phyloP scores from a whole-genome alignment of 2,113 vertebrate species.

The Perognathus longimembris region DNA sequence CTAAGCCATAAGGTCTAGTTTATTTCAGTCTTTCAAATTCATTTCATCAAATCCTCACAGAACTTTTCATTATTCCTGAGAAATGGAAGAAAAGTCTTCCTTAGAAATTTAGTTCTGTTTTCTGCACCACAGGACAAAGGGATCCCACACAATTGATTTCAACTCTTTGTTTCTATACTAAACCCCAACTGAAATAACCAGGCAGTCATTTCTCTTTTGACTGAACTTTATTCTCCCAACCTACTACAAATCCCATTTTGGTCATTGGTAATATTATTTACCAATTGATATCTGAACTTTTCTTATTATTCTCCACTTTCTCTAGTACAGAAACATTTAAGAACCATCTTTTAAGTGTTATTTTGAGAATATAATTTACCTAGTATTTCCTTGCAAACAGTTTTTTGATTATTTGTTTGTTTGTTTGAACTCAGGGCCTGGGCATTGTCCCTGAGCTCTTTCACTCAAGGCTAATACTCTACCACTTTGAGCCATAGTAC shows the following conservation, averaged over 20 bases:
- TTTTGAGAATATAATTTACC: not conserved
- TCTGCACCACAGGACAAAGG: not conserved
- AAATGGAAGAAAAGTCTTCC: slow-evolving; percentile 37
- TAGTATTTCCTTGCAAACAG: not conserved
- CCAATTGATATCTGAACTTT: slow-evolving; percentile 46
- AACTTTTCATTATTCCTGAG: slow-evolving; percentile 43
- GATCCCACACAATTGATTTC: slow-evolving; percentile 53
- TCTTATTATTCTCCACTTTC: slow-evolving; percentile 42
- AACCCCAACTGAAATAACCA: slow-evolving; percentile 63
- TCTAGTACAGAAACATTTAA: slow-evolving; percentile 50
- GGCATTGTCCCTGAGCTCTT: too few species aligned
- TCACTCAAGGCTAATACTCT: too few species aligned
- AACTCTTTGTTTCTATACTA: slow-evolving; percentile 51
- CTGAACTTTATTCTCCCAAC: not conserved
- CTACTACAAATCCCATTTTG: not conserved
- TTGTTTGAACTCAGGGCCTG: too few species aligned
- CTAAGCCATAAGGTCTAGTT: not conserved
- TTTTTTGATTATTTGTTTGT: not conserved
- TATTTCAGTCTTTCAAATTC: slow-evolving; percentile 65
- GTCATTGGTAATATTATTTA: not conserved
- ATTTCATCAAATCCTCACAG: slow-evolving; percentile 12
- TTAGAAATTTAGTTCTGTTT: not conserved
- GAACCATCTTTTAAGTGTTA: not conserved
- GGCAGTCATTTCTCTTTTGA: slow-evolving; percentile 58
- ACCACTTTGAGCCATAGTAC: too few species aligned